Conservation (phyloP, 2,113 vertebrate species). For the Mustelus asterias region DNA sequence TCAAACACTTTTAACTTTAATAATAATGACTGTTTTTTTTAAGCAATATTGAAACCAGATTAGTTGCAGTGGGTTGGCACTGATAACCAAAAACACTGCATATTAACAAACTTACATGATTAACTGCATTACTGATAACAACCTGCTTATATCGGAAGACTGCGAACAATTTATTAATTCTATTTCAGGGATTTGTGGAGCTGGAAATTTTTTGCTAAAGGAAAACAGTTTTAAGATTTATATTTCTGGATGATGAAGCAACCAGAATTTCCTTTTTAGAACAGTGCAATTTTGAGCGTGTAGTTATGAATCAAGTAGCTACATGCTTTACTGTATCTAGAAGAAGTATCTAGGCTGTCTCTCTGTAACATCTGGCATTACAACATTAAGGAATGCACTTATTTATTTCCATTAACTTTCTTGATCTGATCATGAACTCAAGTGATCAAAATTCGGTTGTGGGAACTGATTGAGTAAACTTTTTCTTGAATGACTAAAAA, state of each 20-base stretch:
- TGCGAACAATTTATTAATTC: not conserved
- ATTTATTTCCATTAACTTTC: conserved; percentile 23
- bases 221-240: not conserved
- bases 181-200: not conserved
- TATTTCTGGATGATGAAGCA: not conserved
- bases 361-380: not conserved
- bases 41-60: not conserved
- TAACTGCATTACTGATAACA: not conserved
- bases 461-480: not conserved
- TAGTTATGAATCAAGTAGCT: not conserved
- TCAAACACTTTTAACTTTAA: conserved; percentile 4
- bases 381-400: conserved; percentile 5
- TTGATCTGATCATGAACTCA: conserved; percentile 22
- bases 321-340: not conserved
- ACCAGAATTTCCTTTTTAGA: not conserved
- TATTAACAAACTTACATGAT: not conserved
- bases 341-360: not conserved
- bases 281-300: not conserved
- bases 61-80: not conserved
- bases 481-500: not conserved
- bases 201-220: not conserved
- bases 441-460: not conserved
- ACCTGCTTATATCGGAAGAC: not conserved
- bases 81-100: not conserved
- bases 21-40: not conserved